These are phyloP conservation scores for Masticophis lateralis DNA, from an alignment of 2,797 vertebrate species.

Conservation along the genomic window DNA sequence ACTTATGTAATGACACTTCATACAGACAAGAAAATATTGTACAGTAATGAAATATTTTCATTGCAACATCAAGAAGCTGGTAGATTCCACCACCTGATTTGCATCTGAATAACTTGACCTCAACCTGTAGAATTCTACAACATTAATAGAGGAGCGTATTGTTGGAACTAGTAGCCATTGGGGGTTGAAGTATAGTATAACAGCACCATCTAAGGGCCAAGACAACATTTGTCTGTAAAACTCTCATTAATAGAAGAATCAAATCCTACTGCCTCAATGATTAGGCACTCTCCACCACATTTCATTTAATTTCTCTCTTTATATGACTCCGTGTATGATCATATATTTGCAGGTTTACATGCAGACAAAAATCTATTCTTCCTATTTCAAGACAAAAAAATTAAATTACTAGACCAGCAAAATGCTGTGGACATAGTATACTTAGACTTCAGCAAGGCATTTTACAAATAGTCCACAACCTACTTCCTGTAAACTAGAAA, in stretches of 20 bases:
- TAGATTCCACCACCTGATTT: background rate
- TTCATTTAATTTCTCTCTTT: background rate
- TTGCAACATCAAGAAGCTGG: background rate
- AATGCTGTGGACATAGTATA: background rate
- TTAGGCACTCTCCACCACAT: background rate
- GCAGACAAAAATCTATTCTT: background rate
- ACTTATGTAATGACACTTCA: background rate
- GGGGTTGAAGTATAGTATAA: background rate
- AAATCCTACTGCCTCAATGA: background rate
- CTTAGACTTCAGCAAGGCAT: background rate
- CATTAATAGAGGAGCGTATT: background rate
- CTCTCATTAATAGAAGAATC: background rate
- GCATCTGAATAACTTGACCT: background rate
- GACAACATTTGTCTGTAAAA: background rate
- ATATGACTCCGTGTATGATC: background rate
- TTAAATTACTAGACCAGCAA: too few relatives aligned
- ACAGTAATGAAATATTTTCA: background rate
- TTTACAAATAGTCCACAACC: background rate
- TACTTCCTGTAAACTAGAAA: background rate
- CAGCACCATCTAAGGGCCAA: constrained; percentile 55
- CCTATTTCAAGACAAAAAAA: background rate
- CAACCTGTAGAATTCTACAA: background rate
- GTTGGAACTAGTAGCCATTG: fast-evolving
- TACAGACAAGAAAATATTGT: background rate
- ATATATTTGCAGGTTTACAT: background rate